phyloP scores from a whole-genome alignment of 2,888 invertebrate genomes.

The Steinernema scapterisci region DNA sequence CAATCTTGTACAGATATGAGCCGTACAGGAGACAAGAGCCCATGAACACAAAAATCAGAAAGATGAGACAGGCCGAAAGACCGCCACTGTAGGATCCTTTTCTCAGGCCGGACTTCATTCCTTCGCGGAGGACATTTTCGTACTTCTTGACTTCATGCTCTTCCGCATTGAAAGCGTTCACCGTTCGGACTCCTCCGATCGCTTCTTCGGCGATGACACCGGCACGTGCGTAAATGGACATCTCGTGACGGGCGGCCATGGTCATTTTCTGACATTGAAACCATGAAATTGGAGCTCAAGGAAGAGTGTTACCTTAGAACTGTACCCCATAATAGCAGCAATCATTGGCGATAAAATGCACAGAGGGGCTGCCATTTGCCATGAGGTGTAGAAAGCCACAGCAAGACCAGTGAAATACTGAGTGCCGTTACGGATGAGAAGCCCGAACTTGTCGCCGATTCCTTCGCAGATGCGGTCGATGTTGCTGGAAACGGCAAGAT shows the following conservation, averaged over 20 bases:
- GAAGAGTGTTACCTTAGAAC: background rate
- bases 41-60: conserved; percentile 40
- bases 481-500: conserved; percentile 36
- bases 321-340: conserved; percentile 35
- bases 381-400: conserved; percentile 37
- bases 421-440: conserved; percentile 39
- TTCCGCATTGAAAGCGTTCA: conserved; percentile 44
- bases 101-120: conserved; percentile 35
- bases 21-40: conserved; percentile 41
- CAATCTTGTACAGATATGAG: conserved; percentile 39
- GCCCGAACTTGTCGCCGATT: conserved; percentile 45
- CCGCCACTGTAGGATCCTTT: conserved; percentile 40
- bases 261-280: conserved; percentile 37
- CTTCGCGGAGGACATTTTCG: conserved; percentile 34
- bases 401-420: conserved; percentile 37
- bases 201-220: conserved; percentile 44
- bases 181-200: conserved; percentile 36
- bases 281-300: background rate
- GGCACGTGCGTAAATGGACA: conserved; percentile 38
- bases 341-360: conserved; percentile 42
- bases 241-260: conserved; percentile 37
- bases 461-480: conserved; percentile 46
- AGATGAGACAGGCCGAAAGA: conserved; percentile 33
- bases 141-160: conserved; percentile 43
- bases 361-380: conserved; percentile 43